A percentile compares a stretch with the other conserved stretches of the same genome.
These are phyloP conservation scores for Drosophila erecta DNA, from an alignment of 1,140 invertebrate species.

Conservation along the genomic window DNA sequence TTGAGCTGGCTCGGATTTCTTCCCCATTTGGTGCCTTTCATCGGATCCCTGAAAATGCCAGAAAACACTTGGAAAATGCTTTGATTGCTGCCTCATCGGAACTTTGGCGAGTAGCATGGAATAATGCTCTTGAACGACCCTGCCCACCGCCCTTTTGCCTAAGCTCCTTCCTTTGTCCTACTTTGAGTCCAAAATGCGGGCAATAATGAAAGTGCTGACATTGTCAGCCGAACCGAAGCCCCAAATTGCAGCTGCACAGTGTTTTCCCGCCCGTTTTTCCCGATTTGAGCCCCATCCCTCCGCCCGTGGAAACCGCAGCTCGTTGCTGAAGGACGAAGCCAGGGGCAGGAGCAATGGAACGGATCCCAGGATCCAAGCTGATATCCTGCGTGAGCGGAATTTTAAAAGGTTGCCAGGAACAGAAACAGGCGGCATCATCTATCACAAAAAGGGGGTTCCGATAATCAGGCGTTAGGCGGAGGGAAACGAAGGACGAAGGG, in stretches of 20 bases:
- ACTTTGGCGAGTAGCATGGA: conserved; percentile 12
- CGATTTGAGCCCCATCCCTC: background rate
- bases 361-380: conserved; percentile 2
- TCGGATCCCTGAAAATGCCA: conserved; percentile 9
- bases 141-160: background rate
- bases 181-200: conserved; percentile 46
- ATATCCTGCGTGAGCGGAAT: conserved; percentile 60
- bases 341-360: conserved; percentile 5
- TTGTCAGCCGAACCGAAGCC: conserved; percentile 43
- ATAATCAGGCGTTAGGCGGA: conserved; percentile 9
- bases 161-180: background rate
- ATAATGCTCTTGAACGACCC: conserved; percentile 45
- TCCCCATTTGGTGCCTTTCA: conserved; percentile 11
- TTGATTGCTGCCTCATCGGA: conserved; percentile 31
- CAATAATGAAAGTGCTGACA: conserved; percentile 73
- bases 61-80: conserved; percentile 26
- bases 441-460: conserved; percentile 24
- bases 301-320: conserved; percentile 29
- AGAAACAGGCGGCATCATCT: conserved; percentile 45
- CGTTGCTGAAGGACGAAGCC: conserved; percentile 19
- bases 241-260: conserved; percentile 57
- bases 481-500: background rate
- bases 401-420: conserved; percentile 61
- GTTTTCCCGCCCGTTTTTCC: conserved; percentile 4
- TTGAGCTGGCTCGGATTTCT: background rate